Conservation (phyloP, 2,797 vertebrate genomes). For the Moxostoma hubbsi region DNA sequence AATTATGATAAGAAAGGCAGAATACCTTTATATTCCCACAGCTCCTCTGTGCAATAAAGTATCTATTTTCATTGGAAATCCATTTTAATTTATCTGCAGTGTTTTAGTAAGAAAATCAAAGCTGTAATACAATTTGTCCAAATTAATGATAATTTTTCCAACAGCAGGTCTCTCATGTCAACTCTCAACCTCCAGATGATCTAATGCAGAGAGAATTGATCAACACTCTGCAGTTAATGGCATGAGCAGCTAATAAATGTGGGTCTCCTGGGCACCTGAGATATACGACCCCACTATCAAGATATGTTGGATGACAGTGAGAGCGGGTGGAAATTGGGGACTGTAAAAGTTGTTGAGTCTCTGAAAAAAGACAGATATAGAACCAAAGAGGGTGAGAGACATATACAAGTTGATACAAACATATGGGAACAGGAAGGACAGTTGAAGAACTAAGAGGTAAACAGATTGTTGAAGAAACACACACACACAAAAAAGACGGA, state of each 20-base stretch:
- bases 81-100: constrained; percentile 16
- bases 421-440: too few species aligned
- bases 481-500: neutral
- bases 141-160: constrained; percentile 21
- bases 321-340: neutral
- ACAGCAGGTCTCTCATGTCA: constrained; percentile 9
- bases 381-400: neutral
- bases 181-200: constrained; percentile 18
- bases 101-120: constrained; percentile 14
- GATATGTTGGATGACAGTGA: neutral
- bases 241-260: constrained; percentile 45
- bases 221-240: constrained; percentile 31
- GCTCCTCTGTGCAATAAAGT: neutral
- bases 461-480: neutral
- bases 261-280: constrained; percentile 34
- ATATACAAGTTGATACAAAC: too few species aligned
- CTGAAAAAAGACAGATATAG: neutral
- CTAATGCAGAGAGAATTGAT: constrained; percentile 41
- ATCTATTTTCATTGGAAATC: constrained; percentile 6
- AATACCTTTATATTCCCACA: too few species aligned
- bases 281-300: constrained; percentile 36
- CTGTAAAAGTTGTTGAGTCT: neutral
- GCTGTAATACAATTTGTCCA: constrained; percentile 18
- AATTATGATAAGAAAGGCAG: too few species aligned
- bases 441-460: too few species aligned